Percentiles rank a stretch among this genome's conserved stretches.
phyloP scores from a whole-genome alignment of 2,888 invertebrate species.

The Drosophila antonietae region DNA sequence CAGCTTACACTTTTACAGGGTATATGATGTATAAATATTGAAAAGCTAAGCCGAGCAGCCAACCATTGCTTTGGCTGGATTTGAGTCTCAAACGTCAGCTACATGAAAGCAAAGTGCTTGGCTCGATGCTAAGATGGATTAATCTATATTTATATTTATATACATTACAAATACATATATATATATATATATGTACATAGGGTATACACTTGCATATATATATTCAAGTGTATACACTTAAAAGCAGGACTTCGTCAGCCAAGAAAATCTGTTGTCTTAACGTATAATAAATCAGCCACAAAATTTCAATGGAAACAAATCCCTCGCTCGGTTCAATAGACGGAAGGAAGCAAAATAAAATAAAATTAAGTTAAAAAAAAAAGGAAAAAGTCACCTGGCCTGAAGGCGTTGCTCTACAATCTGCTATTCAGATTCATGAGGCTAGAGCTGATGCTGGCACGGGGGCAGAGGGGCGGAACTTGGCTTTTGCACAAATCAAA shows the following conservation, averaged over 20 bases:
- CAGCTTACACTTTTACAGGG: background rate
- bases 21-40: background rate
- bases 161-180: background rate
- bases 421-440: slow-evolving; percentile 57
- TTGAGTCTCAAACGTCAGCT: slow-evolving; percentile 22
- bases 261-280: slow-evolving; percentile 77
- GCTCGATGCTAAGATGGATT: slow-evolving; percentile 28
- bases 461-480: slow-evolving; percentile 12
- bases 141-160: background rate
- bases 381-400: slow-evolving; percentile 13
- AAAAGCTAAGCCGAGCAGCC: slow-evolving; percentile 11
- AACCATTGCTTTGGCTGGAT: background rate
- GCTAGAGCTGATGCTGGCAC: slow-evolving; percentile 21
- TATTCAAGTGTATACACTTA: slow-evolving; percentile 20
- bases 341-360: background rate
- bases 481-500: slow-evolving; percentile 61
- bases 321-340: background rate
- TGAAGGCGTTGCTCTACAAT: slow-evolving; percentile 7
- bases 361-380: background rate
- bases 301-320: slow-evolving; percentile 56
- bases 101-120: slow-evolving; percentile 31
- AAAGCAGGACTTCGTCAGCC: slow-evolving; percentile 19
- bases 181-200: background rate
- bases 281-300: slow-evolving; percentile 79
- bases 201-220: background rate